phyloP scores from a whole-genome alignment of 1,140 invertebrate genomes.

The Monomorium pharaonis region DNA sequence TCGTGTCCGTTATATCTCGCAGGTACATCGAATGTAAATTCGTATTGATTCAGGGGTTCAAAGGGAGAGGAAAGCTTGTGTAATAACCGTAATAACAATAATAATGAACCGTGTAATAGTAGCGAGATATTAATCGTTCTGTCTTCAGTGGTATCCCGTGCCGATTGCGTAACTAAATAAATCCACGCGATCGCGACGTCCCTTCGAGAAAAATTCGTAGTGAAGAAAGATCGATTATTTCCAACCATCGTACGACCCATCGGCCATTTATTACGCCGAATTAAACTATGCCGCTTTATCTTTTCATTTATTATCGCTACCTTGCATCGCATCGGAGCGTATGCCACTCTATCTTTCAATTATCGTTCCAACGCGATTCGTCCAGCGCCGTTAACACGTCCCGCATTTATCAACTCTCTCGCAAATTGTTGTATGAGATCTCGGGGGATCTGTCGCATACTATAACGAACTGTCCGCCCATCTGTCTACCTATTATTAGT shows the following conservation, averaged over 20 bases:
- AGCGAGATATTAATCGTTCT: conserved; percentile 31
- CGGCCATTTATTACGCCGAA: conserved; percentile 12
- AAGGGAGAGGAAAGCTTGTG: background rate
- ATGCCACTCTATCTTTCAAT: conserved; percentile 39
- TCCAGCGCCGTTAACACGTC: background rate
- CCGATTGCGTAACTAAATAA: conserved; percentile 27
- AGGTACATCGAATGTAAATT: conserved; percentile 58
- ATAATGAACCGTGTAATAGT: conserved; percentile 32
- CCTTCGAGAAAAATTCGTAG: background rate
- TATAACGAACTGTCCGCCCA: conserved; percentile 32
- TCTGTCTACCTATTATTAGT: conserved; percentile 33
- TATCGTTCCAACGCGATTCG: conserved; percentile 17
- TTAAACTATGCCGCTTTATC: conserved; percentile 31
- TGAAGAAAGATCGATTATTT: conserved; percentile 16
- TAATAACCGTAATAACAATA: conserved; percentile 42
- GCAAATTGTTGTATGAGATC: conserved; percentile 37
- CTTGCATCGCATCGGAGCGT: background rate
- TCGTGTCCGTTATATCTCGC: conserved; percentile 51
- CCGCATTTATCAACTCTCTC: conserved; percentile 18
- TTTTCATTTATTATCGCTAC: conserved; percentile 5
- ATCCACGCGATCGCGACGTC: conserved; percentile 8
- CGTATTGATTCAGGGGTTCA: conserved; percentile 12
- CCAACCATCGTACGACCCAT: conserved; percentile 1
- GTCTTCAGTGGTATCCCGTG: background rate
- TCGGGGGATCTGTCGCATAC: conserved; percentile 11